phyloP scores from a whole-genome alignment of 2,797 vertebrate species.

The Sebastes iracundus region DNA sequence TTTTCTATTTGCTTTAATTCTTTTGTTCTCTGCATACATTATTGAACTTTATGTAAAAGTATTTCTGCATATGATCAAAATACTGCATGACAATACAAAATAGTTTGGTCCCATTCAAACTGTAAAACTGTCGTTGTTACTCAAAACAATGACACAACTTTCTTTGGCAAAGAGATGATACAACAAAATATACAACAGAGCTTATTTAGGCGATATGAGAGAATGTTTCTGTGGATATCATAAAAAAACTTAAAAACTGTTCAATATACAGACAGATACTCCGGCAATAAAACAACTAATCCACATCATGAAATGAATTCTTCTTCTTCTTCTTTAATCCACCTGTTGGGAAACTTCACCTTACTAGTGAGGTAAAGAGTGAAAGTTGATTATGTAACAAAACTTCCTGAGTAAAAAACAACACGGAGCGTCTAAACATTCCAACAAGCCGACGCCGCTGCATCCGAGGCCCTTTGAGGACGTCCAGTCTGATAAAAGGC shows the following conservation, averaged over 20 bases:
- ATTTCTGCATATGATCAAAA: constrained; percentile 23
- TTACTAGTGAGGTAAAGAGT: constrained; percentile 17
- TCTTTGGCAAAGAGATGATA: constrained; percentile 3
- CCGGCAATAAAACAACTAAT: neutral
- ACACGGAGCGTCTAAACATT: constrained; percentile 15
- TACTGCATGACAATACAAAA: neutral
- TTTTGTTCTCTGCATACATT: constrained; percentile 5
- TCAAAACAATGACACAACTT: neutral
- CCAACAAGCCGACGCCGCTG: neutral
- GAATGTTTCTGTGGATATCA: neutral
- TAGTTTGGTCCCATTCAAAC: constrained; percentile 49
- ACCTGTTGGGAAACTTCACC: constrained; percentile 20
- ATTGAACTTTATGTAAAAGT: neutral
- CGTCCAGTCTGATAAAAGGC: constrained; percentile 1
- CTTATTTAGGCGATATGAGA: neutral
- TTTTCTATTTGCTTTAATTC: neutral
- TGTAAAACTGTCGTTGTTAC: neutral
- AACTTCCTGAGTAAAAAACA: constrained; percentile 71
- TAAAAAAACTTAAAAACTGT: neutral
- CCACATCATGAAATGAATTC: neutral
- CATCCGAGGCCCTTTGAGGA: constrained; percentile 35
- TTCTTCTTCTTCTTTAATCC: constrained; percentile 20
- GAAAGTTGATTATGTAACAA: constrained; percentile 42
- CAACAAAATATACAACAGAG: constrained; percentile 32
- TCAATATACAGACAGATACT: neutral